Evolutionary conservation across 2,113 vertebrate species (phyloP), one percentile per base, ranked within the genome.

Genomic region (Gopherus flavomarginatus): DNA sequence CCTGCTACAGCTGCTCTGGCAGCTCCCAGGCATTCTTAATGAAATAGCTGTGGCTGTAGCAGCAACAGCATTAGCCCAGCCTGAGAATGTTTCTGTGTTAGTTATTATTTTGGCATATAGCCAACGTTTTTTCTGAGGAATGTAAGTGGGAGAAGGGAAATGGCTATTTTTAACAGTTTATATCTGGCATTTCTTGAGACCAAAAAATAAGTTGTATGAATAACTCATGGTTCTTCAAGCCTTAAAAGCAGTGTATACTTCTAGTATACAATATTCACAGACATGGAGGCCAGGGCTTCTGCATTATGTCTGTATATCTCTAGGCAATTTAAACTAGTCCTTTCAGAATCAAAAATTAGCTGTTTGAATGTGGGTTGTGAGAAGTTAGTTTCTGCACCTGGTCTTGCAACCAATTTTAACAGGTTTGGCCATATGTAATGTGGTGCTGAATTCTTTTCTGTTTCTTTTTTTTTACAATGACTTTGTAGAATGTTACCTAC

Each of bases 341-440:
- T 31, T 5, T 54, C 9, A 22, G 21, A 72, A 22, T 72, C 17
- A 19, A 91, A 84, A 3, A n/a, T 11, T 2, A 79, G 3, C 62
- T 91, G 56, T 75, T 38, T 81, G 17, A 72, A 22, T 17, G 27
- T 92, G 13, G 44, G 6, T 78, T 94, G 44, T 53, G 26, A 88
- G 89, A 96, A 96, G 57, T 88, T 21, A 78, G 53, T 91, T 86
- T 94, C 81, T 86, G 86, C 47, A 93, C 2, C 22, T 88, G 69
- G 54, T 92, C 88, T 87, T 14, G 0, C 7, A 7, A 22, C 16
- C 53, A 78, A 12, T 1, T 90, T 95, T 86, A 26, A 94, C 85
- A 94, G 47, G n/a, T 26, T 62, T 78, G 44, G 38, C 19, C 38
- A n/a, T 86, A 85, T 5, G 31, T 92, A 94, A 91, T 84, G 82